Evolutionary conservation across 2,888 invertebrate genomes (phyloP), one percentile per base, ranked within the genome.

Genomic region (Seladonia tumulorum): DNA sequence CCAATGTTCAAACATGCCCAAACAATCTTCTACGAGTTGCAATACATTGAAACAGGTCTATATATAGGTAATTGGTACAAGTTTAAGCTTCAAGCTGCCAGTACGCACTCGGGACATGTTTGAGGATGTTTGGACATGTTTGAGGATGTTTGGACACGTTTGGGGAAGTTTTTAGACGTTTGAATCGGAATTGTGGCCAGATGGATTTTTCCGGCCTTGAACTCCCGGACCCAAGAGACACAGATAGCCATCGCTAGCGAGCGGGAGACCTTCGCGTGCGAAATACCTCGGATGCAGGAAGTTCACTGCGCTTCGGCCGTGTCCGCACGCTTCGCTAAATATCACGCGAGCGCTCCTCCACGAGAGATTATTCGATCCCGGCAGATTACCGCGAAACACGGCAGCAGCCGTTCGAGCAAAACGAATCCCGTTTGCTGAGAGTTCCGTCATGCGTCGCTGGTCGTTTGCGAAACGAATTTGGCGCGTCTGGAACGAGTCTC

Each of bases 291-390:
- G 77, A 77, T 72, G 7, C 45, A 71, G 78, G 78, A 79, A 79
- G 72, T 68, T 70, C 57, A 39, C 25, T 22, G 63, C 63, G 63
- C 63, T 39, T 47, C 47, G 76, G 47, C 66, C 49, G 68, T 42
- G 53, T 60, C 72, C 63, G 53, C 45, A 77, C 81, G 78, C 83
- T 86, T 80, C 57, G 57, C 35, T 81, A 16, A 53, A 22, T 42
- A 25, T 57, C 60, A 57, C 70, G 73, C 79, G 78, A 75, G 47
- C 42, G 53, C 35, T 18, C 14, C 66, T 45, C 60, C 29, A 7
- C 60, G 49, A 68, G 68, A 45, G 75, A 86, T 82, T 79, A 73
- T 80, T 77, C 35, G 76, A 80, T 83, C 82, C 72, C 53, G n/a
- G 47, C 45, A 76, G 81, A 85, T 49, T 12, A 82, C 79, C 66